A percentile compares a stretch with the other conserved stretches of the same genome.
phyloP scores from a whole-genome alignment of 2,113 vertebrate genomes.

The Neodontobutis hainanensis region DNA sequence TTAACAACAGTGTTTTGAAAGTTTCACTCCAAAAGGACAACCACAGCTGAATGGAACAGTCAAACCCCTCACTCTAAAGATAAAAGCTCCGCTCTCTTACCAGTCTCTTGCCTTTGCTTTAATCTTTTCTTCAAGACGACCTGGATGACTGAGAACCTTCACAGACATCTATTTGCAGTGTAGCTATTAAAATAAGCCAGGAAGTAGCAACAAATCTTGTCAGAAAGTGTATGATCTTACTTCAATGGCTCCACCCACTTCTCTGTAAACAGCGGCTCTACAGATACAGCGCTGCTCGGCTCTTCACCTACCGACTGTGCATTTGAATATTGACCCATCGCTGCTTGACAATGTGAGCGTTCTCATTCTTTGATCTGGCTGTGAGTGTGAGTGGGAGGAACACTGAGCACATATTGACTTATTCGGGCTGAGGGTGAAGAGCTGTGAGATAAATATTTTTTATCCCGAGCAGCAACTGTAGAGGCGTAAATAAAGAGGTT shows the following conservation, averaged over 20 bases:
- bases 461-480: slow-evolving; percentile 43
- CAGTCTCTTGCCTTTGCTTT: no score
- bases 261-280: slow-evolving; percentile 58
- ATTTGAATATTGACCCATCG: slow-evolving; percentile 68
- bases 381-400: slow-evolving; percentile 47
- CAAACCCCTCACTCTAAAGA: no score
- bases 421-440: slow-evolving; percentile 53
- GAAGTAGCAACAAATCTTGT: background rate
- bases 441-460: slow-evolving; percentile 69
- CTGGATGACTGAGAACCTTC: no score
- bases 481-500: slow-evolving; percentile 30
- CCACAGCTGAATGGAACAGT: no score
- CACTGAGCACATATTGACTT: slow-evolving; percentile 69
- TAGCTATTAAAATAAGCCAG: slow-evolving; percentile 1
- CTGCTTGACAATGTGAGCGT: slow-evolving; percentile 63
- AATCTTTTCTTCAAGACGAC: no score
- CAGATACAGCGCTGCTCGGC: slow-evolving; percentile 36
- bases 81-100: no score
- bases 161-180: background rate
- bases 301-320: slow-evolving; percentile 57
- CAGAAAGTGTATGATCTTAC: slow-evolving; percentile 15
- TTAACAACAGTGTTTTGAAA: no score
- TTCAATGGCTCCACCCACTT: slow-evolving; percentile 17
- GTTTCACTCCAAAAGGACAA: no score
- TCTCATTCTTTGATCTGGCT: slow-evolving; percentile 58